Percentiles rank a stretch among this genome's conserved stretches.
phyloP scores from a whole-genome alignment of 2,113 vertebrate species.

The Gavia stellata region DNA sequence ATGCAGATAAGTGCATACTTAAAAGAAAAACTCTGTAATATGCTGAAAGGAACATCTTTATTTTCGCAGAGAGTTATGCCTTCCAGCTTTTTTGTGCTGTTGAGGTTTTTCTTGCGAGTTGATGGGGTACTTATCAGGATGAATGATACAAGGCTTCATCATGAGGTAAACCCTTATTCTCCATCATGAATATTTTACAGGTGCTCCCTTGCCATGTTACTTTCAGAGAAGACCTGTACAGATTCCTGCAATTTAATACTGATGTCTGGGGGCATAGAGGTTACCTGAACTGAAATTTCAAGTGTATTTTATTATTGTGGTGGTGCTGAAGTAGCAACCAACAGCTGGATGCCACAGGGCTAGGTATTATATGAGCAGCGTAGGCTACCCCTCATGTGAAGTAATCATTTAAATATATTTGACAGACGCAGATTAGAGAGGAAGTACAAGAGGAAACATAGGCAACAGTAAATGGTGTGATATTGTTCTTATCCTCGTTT shows the following conservation, averaged over 20 bases:
- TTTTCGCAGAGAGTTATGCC: constrained; percentile 94
- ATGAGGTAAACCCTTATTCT: constrained; percentile 75
- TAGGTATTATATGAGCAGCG: neutral
- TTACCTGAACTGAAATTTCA: neutral
- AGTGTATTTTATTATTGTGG: neutral
- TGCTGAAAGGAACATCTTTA: neutral
- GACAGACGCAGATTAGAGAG: neutral
- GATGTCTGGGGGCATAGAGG: neutral
- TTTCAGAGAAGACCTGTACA: neutral
- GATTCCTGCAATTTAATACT: neutral
- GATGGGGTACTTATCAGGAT: constrained; percentile 94
- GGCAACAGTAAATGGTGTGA: neutral
- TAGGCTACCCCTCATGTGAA: neutral
- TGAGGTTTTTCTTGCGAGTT: constrained; percentile 93
- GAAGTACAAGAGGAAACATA: neutral
- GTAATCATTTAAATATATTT: neutral
- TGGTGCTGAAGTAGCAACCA: neutral
- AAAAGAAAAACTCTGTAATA: neutral
- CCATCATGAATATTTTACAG: neutral
- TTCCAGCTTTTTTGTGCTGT: constrained; percentile 90
- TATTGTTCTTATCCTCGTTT: neutral
- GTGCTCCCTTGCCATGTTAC: neutral
- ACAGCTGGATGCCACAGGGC: neutral
- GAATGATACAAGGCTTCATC: constrained; percentile 91
- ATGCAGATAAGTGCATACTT: neutral